Conservation (phyloP, 1,140 invertebrate species). For the Leptinotarsa lineolata region DNA sequence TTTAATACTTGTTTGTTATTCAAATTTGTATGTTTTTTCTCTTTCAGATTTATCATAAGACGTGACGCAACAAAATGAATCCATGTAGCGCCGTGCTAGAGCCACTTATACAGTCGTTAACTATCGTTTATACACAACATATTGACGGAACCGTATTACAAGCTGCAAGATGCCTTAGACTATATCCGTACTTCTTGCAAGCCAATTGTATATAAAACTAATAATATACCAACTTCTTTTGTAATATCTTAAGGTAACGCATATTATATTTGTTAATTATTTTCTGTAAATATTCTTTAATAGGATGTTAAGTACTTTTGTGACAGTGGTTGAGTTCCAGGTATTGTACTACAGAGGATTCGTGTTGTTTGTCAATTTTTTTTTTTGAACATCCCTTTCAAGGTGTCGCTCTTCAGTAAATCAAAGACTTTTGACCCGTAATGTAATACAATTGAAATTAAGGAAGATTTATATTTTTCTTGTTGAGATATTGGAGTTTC, state of each 20-base stretch:
- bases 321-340: background rate
- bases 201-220: conserved; percentile 37
- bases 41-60: conserved; percentile 55
- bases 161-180: conserved; percentile 42
- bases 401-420: too few species aligned
- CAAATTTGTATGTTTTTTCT: conserved; percentile 23
- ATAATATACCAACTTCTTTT: conserved; percentile 30
- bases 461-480: too few species aligned
- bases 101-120: conserved; percentile 34
- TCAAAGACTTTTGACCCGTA: too few species aligned
- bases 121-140: conserved; percentile 31
- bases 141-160: conserved; percentile 28
- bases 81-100: conserved; percentile 33
- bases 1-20: too few species aligned
- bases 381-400: background rate
- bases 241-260: conserved; percentile 32
- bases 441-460: too few species aligned
- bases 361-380: conserved; percentile 4
- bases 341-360: conserved; percentile 9
- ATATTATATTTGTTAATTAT: conserved; percentile 37
- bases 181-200: conserved; percentile 37
- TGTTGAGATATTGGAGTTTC: too few species aligned
- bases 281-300: conserved; percentile 36
- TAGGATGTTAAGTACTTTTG: conserved; percentile 5
- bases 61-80: conserved; percentile 24